Evolutionary conservation across 2,888 invertebrate species (phyloP).

Genomic region (Drosophila recens): DNA sequence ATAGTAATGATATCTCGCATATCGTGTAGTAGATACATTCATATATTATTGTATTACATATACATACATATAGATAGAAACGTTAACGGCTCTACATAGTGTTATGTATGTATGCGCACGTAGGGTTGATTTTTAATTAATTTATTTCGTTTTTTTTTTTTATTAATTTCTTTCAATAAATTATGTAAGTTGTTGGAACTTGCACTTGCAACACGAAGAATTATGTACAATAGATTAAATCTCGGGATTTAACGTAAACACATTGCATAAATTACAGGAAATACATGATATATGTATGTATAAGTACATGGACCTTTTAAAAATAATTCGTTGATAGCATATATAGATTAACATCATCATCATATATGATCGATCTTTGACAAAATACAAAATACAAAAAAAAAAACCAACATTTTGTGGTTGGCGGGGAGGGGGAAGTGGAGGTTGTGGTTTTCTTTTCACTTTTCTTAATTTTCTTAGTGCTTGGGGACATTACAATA

Average conservation of each 20-base stretch:
- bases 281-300: constrained; percentile 21
- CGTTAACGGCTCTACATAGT: constrained; percentile 21
- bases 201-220: constrained; percentile 68
- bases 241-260: constrained; percentile 14
- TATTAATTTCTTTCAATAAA: constrained; percentile 61
- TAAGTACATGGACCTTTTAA: constrained; percentile 62
- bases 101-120: constrained; percentile 39
- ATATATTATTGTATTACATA: constrained; percentile 32
- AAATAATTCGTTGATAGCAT: constrained; percentile 69
- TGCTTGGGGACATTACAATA: constrained; percentile 60
- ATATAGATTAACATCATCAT: neutral
- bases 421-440: neutral
- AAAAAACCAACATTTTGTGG: constrained; percentile 2
- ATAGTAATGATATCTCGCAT: constrained; percentile 56
- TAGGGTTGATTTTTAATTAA: constrained; percentile 23
- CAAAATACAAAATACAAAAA: constrained; percentile 30
- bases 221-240: constrained; percentile 68
- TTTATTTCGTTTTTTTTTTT: constrained; percentile 12
- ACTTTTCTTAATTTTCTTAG: too few relatives aligned
- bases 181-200: constrained; percentile 52
- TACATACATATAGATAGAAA: constrained; percentile 29
- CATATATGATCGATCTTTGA: constrained; percentile 2
- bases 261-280: constrained; percentile 42
- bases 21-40: constrained; percentile 40
- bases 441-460: constrained; percentile 1